Percentiles rank a stretch among this genome's conserved stretches.
Conservation (phyloP, 1,140 invertebrate species). For the Magallana gigas region DNA sequence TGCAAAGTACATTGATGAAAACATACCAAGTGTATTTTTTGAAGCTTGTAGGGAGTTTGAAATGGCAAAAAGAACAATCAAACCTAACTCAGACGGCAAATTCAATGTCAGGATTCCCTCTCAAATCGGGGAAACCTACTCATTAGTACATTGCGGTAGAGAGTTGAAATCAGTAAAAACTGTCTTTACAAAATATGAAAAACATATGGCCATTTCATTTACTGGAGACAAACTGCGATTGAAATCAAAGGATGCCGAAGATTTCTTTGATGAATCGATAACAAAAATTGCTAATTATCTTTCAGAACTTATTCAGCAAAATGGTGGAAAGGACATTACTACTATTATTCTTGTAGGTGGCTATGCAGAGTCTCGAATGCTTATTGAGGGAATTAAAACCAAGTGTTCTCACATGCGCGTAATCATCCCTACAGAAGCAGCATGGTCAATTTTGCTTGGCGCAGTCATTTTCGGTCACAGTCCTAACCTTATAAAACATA, state of each 20-base stretch:
- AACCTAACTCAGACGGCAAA: not conserved
- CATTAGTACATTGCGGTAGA: not conserved
- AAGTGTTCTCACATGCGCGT: not conserved
- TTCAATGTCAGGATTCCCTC: not conserved
- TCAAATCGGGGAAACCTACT: not conserved
- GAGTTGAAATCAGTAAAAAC: not conserved
- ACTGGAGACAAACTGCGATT: not conserved
- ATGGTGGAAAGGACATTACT: not conserved
- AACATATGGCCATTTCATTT: not conserved
- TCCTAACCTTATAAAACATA: not conserved
- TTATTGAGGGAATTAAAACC: not conserved
- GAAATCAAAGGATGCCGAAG: not conserved
- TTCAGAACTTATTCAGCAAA: conserved; percentile 3
- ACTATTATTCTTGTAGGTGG: conserved; percentile 33
- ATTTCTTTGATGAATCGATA: not conserved
- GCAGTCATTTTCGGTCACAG: conserved; percentile 45
- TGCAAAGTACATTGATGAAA: not conserved
- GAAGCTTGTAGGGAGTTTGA: conserved; percentile 32
- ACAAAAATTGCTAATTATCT: conserved; percentile 25
- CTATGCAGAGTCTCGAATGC: conserved; percentile 35
- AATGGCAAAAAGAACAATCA: conserved; percentile 10
- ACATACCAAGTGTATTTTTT: not conserved
- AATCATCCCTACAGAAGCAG: conserved; percentile 20
- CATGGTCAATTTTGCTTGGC: conserved; percentile 2
- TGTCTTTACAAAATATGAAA: not conserved